Base-by-base conservation (phyloP, 2,888 invertebrate genomes). In the Drosophila emarginata region DNA sequence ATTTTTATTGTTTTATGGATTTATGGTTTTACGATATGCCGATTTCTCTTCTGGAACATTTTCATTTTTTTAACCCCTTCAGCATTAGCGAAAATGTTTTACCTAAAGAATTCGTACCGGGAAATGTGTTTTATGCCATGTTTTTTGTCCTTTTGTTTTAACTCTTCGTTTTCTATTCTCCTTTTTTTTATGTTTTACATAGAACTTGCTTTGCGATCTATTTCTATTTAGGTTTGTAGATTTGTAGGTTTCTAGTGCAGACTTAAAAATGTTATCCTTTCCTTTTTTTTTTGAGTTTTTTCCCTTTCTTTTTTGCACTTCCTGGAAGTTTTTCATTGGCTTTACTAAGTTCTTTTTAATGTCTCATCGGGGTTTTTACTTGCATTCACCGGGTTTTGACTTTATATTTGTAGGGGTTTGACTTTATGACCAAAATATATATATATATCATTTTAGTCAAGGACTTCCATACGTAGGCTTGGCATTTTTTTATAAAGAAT, bases 161-260 rank as follows among this genome's bases (percentile, higher is more conserved):
- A 62, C 51, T 61, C 58, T 63, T 61, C 18, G 50, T 11, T n/a
- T 21, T 65, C 36, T 52, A 57, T 39, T 59, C n/a, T 28, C 32
- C 32, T 32, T 37, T 51, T 56, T 56, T 52, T 54, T 18, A 7
- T 21, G 4, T 61, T 45, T 83, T 78, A 68, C 58, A 23, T 57
- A 52, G 77, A 79, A 79, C 62, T 71, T 76, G 74, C 70, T 64
- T 66, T 61, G 62, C 45, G 71, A 73, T 77, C 79, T 54, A 54
- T 54, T 54, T 54, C 54, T 36, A 54, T 32, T 60, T 63, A 54
- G 76, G 87, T 84, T 82, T 83, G 32, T 32, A 83, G 88, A 80
- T 83, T 83, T 83, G 69, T 84, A 84, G 83, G 77, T 83, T 83
- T 83, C 77, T 79, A 88, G 87, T 87, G 88, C 87, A 88, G 63